phyloP scores from a whole-genome alignment of 2,113 vertebrate genomes.

The Setophaga kirtlandii region DNA sequence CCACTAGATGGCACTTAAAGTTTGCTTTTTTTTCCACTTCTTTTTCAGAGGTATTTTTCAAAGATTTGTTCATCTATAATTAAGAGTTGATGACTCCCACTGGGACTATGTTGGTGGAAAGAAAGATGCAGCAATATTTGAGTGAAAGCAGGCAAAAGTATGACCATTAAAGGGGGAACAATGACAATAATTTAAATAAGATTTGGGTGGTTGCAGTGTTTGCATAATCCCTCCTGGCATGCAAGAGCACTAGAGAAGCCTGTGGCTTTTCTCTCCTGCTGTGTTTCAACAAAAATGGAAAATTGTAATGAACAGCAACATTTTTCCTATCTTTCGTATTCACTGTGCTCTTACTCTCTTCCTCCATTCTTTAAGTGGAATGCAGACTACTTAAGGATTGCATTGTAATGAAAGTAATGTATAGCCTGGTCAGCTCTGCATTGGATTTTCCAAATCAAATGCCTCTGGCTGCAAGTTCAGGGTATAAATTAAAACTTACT shows the following conservation, averaged over 20 bases:
- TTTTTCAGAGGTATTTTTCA: not conserved
- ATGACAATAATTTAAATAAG: slow-evolving; percentile 71
- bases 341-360: not conserved
- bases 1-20: slow-evolving; percentile 81
- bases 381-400: not conserved
- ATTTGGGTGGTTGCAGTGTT: slow-evolving; percentile 69
- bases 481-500: not conserved
- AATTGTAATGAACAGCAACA: slow-evolving; percentile 68
- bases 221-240: slow-evolving; percentile 74
- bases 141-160: slow-evolving; percentile 73
- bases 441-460: not conserved
- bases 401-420: not conserved
- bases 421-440: not conserved
- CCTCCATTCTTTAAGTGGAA: slow-evolving; percentile 35
- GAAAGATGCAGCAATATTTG: slow-evolving; percentile 61
- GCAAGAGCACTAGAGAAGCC: slow-evolving; percentile 55
- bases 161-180: slow-evolving; percentile 63
- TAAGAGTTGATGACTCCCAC: slow-evolving; percentile 62
- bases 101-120: slow-evolving; percentile 64
- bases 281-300: slow-evolving; percentile 77
- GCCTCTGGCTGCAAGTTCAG: slow-evolving; percentile 18
- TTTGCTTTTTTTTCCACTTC: slow-evolving; percentile 26
- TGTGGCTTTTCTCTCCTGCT: slow-evolving; percentile 74
- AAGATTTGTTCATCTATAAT: slow-evolving; percentile 47
- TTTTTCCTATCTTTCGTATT: slow-evolving; percentile 68